Evolutionary conservation across 2,888 invertebrate genomes (phyloP).

Genomic region (Merodon equestris): DNA sequence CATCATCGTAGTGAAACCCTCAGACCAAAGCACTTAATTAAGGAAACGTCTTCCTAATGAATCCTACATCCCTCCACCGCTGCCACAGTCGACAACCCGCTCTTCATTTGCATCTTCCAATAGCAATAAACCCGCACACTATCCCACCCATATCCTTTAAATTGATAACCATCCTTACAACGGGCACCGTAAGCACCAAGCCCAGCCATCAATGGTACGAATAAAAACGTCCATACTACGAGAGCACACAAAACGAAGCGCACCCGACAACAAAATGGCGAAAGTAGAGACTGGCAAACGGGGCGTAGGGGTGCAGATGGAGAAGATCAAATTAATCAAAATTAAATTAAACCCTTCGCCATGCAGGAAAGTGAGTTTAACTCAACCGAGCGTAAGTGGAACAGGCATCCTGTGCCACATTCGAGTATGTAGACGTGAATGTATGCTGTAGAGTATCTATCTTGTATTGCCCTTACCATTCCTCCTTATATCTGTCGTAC

Average conservation of each 20-base stretch:
- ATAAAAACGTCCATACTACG: no score
- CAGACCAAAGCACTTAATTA: constrained; percentile 52
- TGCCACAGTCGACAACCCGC: constrained; percentile 4
- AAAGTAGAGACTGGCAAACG: not conserved
- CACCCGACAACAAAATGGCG: constrained; percentile 34
- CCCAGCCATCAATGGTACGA: no score
- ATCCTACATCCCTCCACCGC: constrained; percentile 24
- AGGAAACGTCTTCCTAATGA: constrained; percentile 44
- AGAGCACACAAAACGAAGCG: not conserved
- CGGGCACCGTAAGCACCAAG: no score
- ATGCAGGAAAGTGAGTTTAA: constrained; percentile 26
- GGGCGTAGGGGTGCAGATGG: constrained; percentile 17
- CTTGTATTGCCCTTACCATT: no score
- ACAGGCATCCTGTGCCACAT: constrained; percentile 44
- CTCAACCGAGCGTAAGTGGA: constrained; percentile 56
- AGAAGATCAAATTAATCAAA: constrained; percentile 66
- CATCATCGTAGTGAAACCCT: constrained; percentile 37
- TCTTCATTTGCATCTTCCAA: constrained; percentile 28
- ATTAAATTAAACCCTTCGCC: constrained; percentile 62
- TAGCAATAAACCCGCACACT: constrained; percentile 26
- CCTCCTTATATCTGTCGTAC: not conserved
- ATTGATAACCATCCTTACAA: no score
- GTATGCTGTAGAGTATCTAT: no score
- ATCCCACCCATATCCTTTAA: not conserved
- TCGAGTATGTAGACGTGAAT: no score